Evolutionary conservation across 2,113 vertebrate species (phyloP), one percentile per base, ranked within the genome.

Genomic region (Condylura cristata): DNA sequence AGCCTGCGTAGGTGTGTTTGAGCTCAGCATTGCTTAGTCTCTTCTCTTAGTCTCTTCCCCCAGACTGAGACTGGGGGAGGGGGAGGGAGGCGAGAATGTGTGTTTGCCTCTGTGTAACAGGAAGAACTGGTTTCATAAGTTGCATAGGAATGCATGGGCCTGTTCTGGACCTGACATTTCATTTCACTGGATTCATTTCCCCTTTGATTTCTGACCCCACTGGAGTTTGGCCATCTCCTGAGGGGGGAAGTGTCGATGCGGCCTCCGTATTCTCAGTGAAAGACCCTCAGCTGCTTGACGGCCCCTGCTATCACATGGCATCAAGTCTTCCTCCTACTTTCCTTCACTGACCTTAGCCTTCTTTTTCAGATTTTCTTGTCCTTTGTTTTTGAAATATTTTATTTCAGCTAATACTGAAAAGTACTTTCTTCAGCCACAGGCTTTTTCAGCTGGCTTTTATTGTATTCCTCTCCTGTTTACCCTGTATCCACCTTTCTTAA

Each of bases 341-440:
- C 18, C 32, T 76, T 95, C 22, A 68, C 48, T 48, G 9, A 5
- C 8, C 46, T 71, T 89, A 6, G 53, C 53, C 28, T 92, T 96
- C 70, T 44, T 82, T 70, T 63, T 80, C 46, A 72, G 46, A 70
- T 56, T 81, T 86, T 79, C 17, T 89, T 63, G 56, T 20, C 34
- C 56, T 94, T 94, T 70, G 28, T 74, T 96, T 95, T 83, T 86
- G 17, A 94, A 86, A 46, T 34, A 60, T 89, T 94, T 95, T 60
- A 86, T 76, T 91, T 91, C 41, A 80, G 1, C 30, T 60, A 61
- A 60, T 83, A 70, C 12, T 66, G 16, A 86, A 79, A 78, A 66
- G 44, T 68, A 61, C 60, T 94, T 94, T 94, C 78, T 71, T 85
- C 56, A 58, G 30, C 17, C 48, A 46, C 51, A 79, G 70, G 24